Evolutionary conservation across 2,113 vertebrate genomes (phyloP), one percentile per base, ranked within the genome.

Genomic region (Bagarius yarrelli): DNA sequence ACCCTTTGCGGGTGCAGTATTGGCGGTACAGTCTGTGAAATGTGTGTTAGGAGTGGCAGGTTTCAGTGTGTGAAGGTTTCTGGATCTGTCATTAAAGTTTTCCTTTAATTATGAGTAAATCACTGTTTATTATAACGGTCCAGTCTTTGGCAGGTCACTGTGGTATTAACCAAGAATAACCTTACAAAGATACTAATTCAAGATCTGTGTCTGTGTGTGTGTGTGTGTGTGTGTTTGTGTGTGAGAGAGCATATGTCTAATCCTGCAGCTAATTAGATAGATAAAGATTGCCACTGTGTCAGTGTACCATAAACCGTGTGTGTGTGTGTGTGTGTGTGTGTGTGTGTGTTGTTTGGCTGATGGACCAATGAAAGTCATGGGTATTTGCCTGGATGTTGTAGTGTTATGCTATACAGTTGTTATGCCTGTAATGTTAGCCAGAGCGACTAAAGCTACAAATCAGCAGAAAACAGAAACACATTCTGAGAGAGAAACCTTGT

Each of bases 191-290:
- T 69, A 69, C 34, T 69, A 25, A 67, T 44, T 40, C 9, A 44
- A 67, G 64, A 21, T 3, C 9, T 1, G 36, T 67, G 64, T 44
- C 21, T 64, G 30, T 64, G 61, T 30, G 25, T 60, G 57, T 30
- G 59, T 61, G 25, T 16, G 59, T 60, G 57, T 34, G 60, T 19
- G 59, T 19, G 60, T 32, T 25, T 8, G 14, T 16, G 59, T 8
- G 25, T 16, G 60, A 32, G 61, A 8, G 66, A 72, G 67, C 56
- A 72, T 72, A 80, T 80, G 40, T 52, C 78, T 80, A 72, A 63
- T 80, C 79, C 21, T 61, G 50, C 3, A 73, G 44, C 67, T 63
- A 23, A 70, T 50, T 16, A 79, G 32, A 70, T n/a, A 74, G 57
- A 74, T 64, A 81, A 66, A 15, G 52, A 5, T 53, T 73, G 67